phyloP scores from a whole-genome alignment of 2,888 invertebrate genomes.

The Hipparchia sbordonii region DNA sequence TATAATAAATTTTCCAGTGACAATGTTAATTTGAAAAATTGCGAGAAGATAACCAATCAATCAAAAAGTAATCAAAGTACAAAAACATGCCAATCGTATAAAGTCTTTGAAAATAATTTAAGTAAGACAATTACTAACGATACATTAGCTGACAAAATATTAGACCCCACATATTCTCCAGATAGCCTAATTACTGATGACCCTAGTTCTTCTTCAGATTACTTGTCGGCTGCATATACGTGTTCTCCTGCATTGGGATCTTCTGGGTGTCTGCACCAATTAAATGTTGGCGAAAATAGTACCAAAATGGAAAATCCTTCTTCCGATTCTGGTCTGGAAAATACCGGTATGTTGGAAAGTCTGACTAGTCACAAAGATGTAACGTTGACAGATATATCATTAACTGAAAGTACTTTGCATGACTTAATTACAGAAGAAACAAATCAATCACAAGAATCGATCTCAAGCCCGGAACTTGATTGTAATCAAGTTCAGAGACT shows the following conservation, averaged over 20 bases:
- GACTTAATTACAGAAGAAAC: constrained; percentile 65
- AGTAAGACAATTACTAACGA: constrained; percentile 43
- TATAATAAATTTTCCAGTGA: constrained; percentile 43
- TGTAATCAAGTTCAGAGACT: constrained; percentile 43
- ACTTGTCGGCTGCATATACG: constrained; percentile 67
- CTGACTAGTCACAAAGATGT: constrained; percentile 67
- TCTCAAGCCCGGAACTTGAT: constrained; percentile 51
- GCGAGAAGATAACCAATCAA: constrained; percentile 25
- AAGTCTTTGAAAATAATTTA: constrained; percentile 41
- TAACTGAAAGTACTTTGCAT: constrained; percentile 72
- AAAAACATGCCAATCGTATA: constrained; percentile 33
- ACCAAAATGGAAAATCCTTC: constrained; percentile 71
- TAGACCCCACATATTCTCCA: constrained; percentile 62
- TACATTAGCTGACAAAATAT: constrained; percentile 47
- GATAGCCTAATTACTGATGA: constrained; percentile 72
- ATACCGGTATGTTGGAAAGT: constrained; percentile 67
- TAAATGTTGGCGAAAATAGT: constrained; percentile 59
- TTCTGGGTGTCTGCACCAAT: constrained; percentile 52
- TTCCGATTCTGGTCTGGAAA: constrained; percentile 77
- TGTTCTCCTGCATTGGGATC: constrained; percentile 60
- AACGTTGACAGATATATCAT: constrained; percentile 65
- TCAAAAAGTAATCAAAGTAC: constrained; percentile 18
- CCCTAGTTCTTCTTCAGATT: constrained; percentile 72
- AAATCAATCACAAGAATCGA: constrained; percentile 51
- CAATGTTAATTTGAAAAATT: constrained; percentile 23